Percentiles rank a stretch among this genome's conserved stretches.
Evolutionary conservation across 2,888 invertebrate species (phyloP).

Genomic region (Cantharis rustica): DNA sequence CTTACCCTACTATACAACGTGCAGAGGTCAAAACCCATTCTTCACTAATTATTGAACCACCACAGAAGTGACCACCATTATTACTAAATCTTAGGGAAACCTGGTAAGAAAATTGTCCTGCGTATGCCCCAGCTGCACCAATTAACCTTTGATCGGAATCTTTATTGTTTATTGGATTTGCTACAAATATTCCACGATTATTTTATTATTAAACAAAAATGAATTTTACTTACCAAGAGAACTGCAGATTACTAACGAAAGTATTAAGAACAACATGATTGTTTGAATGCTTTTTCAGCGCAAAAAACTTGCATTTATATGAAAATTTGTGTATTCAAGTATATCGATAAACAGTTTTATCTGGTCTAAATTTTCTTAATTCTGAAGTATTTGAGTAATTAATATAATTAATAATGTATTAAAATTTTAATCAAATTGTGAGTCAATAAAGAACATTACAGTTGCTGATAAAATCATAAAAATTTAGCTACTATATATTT

Average conservation of each 20-base stretch:
- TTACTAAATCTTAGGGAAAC: neutral
- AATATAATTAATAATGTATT: neutral
- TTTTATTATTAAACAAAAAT: neutral
- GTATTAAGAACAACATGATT: neutral
- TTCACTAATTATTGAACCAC: neutral
- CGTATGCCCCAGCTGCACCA: neutral
- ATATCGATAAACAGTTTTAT: neutral
- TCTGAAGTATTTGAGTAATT: neutral
- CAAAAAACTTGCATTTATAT: neutral
- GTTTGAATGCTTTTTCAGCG: neutral
- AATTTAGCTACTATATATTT: no score
- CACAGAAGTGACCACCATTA: neutral
- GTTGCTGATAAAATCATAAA: no score
- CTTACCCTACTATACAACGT: neutral
- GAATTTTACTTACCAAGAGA: neutral
- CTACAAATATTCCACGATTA: neutral
- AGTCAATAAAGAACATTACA: no score
- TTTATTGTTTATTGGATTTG: neutral
- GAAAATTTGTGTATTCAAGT: neutral
- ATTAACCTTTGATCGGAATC: neutral
- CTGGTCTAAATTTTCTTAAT: neutral
- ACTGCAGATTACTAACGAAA: neutral
- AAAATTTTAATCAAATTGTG: neutral
- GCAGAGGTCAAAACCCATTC: conserved; percentile 2
- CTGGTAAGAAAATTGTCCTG: neutral